Evolutionary conservation across 1,140 invertebrate species (phyloP), one percentile per base, ranked within the genome.

Genomic region (Eupristina koningsbergeri): DNA sequence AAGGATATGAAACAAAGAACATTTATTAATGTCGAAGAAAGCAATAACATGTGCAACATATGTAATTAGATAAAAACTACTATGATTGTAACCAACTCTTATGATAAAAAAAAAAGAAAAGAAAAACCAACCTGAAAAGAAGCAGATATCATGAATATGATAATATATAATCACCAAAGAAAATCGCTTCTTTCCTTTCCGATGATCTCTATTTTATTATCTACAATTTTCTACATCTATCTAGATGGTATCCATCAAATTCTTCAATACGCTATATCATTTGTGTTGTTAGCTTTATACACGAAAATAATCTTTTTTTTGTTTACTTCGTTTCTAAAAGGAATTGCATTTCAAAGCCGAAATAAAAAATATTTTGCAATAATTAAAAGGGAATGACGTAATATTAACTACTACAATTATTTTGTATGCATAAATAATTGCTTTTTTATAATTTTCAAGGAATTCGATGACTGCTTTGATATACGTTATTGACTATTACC

Each of bases 271-370:
- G 75, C 77, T 69, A 47, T 74, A 77, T 61, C 81, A 58, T 83
- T 77, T 83, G 74, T 77, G 77, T 82, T 58, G 73, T 82, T 50
- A 82, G 41, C 58, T 17, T n/a, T 61, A 73, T 53, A 69, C 61
- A 26, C 39, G 73, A 67, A 69, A 77, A 34, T 69, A n/a, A 83
- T 83, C 69, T 71, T 47, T 22, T 41, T n/a, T 71, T 71, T 22
- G n/a, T 34, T 8, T 58, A 31, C 22, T 29, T 34, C 31, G 39
- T 39, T n/a, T 69, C 61, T 47, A 39, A 8, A n/a, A 50, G 31
- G 47, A 29, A n/a, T 47, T 45, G 1, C 45, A 47, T 73, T 41
- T 73, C 31, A 73, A 3, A 45, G n/a, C 15, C 31, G 41, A 47
- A 58, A 73, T 45, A 36, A 17, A n/a, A 67, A 67, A 39, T 36